phyloP scores from a whole-genome alignment of 2,888 invertebrate species.

The Xanthorhoe spadicearia region DNA sequence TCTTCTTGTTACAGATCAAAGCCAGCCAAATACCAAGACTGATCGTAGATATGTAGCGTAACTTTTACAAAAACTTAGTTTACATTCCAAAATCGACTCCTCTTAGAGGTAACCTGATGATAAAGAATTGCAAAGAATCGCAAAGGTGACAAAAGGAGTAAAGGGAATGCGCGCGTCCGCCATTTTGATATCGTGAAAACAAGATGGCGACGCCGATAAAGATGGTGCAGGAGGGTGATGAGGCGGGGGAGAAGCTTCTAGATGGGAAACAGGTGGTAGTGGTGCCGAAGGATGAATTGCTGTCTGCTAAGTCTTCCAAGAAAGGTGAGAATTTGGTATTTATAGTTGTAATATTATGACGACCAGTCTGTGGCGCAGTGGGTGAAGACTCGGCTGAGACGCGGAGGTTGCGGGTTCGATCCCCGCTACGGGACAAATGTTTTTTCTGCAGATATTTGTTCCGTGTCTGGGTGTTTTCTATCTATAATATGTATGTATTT shows the following conservation, averaged over 20 bases:
- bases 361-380: no score
- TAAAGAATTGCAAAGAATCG: background rate
- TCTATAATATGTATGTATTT: no score
- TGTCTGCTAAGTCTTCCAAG: slow-evolving; percentile 72
- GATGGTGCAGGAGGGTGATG: slow-evolving; percentile 58
- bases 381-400: no score
- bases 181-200: slow-evolving; percentile 51
- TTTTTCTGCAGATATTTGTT: no score
- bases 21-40: slow-evolving; percentile 47
- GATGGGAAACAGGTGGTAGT: slow-evolving; percentile 58
- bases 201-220: slow-evolving; percentile 67
- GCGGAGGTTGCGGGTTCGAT: no score
- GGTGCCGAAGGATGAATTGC: slow-evolving; percentile 52
- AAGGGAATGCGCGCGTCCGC: slow-evolving; percentile 37
- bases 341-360: no score
- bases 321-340: slow-evolving; percentile 61
- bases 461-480: no score
- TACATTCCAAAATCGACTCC: slow-evolving; percentile 39
- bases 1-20: slow-evolving; percentile 40
- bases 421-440: no score
- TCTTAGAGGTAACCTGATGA: background rate
- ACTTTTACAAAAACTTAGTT: slow-evolving; percentile 28
- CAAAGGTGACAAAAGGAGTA: background rate
- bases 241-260: slow-evolving; percentile 70
- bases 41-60: slow-evolving; percentile 45